These are phyloP conservation scores for Dichetophora obliterata DNA, from an alignment of 2,888 invertebrate genomes.

Conservation along the genomic window DNA sequence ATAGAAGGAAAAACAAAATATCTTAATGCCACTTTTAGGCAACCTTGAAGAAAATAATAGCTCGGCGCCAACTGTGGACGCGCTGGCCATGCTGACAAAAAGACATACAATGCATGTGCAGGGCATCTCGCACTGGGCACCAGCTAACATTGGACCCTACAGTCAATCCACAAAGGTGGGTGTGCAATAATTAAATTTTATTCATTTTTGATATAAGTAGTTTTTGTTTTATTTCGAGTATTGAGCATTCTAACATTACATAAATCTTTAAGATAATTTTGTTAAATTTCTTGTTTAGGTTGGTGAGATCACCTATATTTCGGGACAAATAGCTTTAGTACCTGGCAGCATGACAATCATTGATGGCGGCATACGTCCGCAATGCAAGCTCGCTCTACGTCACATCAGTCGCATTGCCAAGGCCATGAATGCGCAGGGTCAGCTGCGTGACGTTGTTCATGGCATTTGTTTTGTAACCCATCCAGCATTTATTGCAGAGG, in stretches of 20 bases:
- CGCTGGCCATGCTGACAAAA: slow-evolving; percentile 59
- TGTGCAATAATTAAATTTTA: slow-evolving; percentile 31
- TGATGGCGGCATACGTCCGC: slow-evolving; percentile 82
- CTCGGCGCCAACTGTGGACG: slow-evolving; percentile 7
- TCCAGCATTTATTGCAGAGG: slow-evolving; percentile 78
- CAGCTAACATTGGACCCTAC: slow-evolving; percentile 96
- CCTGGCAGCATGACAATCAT: slow-evolving; percentile 84
- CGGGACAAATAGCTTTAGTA: slow-evolving; percentile 92
- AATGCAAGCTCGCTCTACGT: slow-evolving; percentile 85
- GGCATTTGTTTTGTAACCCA: slow-evolving; percentile 90
- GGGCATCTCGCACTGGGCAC: slow-evolving; percentile 97
- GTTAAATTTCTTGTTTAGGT: slow-evolving; percentile 72
- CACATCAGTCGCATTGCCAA: slow-evolving; percentile 87
- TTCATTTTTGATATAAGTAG: not conserved
- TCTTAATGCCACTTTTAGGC: slow-evolving; percentile 51
- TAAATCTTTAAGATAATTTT: not conserved
- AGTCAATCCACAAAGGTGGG: slow-evolving; percentile 90
- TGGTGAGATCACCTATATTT: slow-evolving; percentile 86
- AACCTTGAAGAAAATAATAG: slow-evolving; percentile 46
- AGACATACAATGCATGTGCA: slow-evolving; percentile 93
- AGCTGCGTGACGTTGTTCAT: slow-evolving; percentile 85
- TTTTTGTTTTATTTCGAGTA: not conserved
- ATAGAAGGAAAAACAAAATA: slow-evolving; percentile 43
- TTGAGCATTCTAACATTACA: not conserved
- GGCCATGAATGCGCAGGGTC: slow-evolving; percentile 83